Evolutionary conservation across 2,888 invertebrate species (phyloP).

Genomic region (Drosophila paucipuncta): DNA sequence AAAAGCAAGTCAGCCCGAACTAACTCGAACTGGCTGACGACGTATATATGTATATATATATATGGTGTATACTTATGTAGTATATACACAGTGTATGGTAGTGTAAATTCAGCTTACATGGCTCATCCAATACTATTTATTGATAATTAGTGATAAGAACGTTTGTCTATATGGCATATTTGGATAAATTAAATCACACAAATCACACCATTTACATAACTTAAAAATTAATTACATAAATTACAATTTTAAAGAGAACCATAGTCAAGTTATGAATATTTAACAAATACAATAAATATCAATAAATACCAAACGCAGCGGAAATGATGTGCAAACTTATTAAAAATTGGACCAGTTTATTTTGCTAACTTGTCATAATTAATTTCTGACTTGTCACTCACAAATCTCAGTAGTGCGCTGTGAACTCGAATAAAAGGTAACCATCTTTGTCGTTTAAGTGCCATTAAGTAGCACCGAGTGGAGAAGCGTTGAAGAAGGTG

Average conservation of each 20-base stretch:
- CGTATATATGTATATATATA: no score
- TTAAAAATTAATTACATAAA: not conserved
- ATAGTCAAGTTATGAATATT: not conserved
- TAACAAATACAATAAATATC: not conserved
- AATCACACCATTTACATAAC: not conserved
- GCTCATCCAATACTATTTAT: not conserved
- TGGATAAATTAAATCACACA: not conserved
- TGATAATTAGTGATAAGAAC: not conserved
- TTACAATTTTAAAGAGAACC: not conserved
- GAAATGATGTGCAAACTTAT: not conserved
- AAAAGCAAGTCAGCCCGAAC: no score
- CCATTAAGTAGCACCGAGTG: slow-evolving; percentile 12
- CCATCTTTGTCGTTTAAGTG: slow-evolving; percentile 16
- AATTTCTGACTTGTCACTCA: not conserved
- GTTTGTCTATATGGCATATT: not conserved
- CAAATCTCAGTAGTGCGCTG: not conserved
- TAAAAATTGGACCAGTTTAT: not conserved
- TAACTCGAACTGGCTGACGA: no score
- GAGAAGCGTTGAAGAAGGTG: slow-evolving; percentile 30
- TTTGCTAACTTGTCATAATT: not conserved
- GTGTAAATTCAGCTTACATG: not conserved
- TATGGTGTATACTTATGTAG: no score
- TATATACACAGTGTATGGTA: not conserved
- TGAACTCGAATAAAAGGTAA: not conserved
- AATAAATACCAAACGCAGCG: not conserved